Conservation (phyloP, 2,888 invertebrate species). For the Stratiomys singularior region DNA sequence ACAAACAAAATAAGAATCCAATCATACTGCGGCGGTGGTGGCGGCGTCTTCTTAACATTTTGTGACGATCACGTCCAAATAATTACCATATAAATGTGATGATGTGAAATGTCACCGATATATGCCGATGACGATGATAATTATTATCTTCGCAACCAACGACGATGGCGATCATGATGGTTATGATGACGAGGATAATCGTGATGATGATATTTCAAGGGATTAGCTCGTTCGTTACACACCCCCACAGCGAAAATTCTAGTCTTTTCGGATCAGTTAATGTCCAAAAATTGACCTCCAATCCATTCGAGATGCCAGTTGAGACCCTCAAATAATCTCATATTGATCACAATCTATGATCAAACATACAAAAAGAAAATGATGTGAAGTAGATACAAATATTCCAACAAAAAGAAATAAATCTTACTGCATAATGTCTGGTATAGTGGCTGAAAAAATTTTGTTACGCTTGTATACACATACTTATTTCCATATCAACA, state of each 20-base stretch:
- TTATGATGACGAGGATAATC: slow-evolving; percentile 1
- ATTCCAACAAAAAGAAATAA: not conserved
- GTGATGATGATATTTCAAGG: slow-evolving; percentile 27
- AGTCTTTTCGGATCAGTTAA: not conserved
- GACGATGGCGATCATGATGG: not conserved
- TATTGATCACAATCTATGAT: not conserved
- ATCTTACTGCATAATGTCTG: not conserved
- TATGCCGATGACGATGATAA: slow-evolving; percentile 23
- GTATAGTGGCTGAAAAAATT: not conserved
- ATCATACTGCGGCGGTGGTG: too few species aligned
- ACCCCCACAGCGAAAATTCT: not conserved
- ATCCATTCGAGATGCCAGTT: not conserved
- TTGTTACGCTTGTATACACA: not conserved
- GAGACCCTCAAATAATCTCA: not conserved
- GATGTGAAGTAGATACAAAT: slow-evolving; percentile 10
- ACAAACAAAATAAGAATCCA: too few species aligned
- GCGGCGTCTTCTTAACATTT: too few species aligned
- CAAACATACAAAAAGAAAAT: not conserved
- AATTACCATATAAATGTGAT: slow-evolving; percentile 51
- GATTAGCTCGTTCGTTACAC: not conserved
- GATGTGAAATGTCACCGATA: slow-evolving; percentile 48
- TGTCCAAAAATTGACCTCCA: not conserved
- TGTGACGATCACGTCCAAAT: slow-evolving; percentile 47
- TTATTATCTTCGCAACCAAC: slow-evolving; percentile 19
- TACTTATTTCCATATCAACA: slow-evolving; percentile 40